These are phyloP conservation scores for Mechanitis mazaeus DNA, from an alignment of 2,888 invertebrate genomes.

Conservation along the genomic window DNA sequence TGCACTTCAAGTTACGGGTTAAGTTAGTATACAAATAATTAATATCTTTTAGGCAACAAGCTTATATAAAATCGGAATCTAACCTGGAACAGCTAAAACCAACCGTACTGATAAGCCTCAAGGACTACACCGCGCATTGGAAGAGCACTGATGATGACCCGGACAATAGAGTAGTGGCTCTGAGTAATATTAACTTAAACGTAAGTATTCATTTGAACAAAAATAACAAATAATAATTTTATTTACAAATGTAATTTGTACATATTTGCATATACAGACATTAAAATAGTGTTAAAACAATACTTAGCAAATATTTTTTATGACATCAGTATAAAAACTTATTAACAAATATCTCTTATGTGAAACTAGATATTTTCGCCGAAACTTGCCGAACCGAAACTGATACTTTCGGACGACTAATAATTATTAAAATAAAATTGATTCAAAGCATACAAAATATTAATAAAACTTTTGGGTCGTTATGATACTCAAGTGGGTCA, in stretches of 20 bases:
- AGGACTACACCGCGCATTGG: constrained; percentile 70
- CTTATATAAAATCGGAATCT: constrained; percentile 61
- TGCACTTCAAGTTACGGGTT: too few species aligned
- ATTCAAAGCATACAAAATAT: not conserved
- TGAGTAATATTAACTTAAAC: constrained; percentile 64
- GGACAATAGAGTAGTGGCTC: constrained; percentile 51
- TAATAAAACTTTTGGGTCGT: not conserved
- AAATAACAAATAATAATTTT: not conserved
- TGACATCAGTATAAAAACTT: too few species aligned
- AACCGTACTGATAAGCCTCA: constrained; percentile 49
- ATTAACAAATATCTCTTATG: too few species aligned
- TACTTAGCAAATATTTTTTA: too few species aligned
- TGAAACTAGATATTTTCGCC: too few species aligned
- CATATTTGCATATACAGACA: too few species aligned
- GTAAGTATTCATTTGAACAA: constrained; percentile 40
- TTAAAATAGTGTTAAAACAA: too few species aligned
- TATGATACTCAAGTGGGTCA: not conserved
- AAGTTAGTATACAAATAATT: too few species aligned
- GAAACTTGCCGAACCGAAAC: too few species aligned
- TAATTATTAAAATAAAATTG: too few species aligned
- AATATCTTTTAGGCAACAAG: constrained; percentile 50
- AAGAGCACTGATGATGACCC: constrained; percentile 44
- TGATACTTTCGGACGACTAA: too few species aligned
- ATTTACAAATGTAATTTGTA: too few species aligned
- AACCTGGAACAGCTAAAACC: constrained; percentile 54